Percentiles rank a stretch among this genome's conserved stretches.
Conservation (phyloP, 1,140 invertebrate species). For the Laupala kohalensis region DNA sequence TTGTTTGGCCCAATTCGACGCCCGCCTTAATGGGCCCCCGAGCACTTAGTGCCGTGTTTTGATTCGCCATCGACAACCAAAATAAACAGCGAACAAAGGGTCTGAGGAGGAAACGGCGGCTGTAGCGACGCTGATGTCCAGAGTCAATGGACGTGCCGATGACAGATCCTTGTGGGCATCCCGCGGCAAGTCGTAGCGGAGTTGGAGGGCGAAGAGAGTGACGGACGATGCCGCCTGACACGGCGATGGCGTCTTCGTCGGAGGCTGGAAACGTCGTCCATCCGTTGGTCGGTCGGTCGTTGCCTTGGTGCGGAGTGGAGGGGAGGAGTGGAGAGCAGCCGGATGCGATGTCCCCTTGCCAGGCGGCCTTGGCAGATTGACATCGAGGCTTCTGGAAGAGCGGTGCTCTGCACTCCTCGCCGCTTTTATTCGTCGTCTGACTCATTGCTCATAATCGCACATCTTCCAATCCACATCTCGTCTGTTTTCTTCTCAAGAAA, state of each 20-base stretch:
- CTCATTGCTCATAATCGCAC: no score
- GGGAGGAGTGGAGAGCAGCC: not conserved
- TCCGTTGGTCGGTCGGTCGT: no score
- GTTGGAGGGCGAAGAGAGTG: not conserved
- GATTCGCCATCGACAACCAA: not conserved
- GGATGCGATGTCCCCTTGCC: not conserved
- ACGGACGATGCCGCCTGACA: not conserved
- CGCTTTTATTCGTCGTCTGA: no score
- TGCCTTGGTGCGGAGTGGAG: not conserved
- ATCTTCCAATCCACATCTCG: no score
- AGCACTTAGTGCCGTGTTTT: not conserved
- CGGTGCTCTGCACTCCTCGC: not conserved
- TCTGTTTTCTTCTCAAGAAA: not conserved
- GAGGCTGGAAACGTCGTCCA: no score
- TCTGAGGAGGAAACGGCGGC: no score
- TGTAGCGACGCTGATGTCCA: no score
- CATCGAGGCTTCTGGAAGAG: no score
- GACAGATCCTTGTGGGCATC: not conserved
- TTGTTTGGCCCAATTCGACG: no score
- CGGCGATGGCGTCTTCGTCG: no score
- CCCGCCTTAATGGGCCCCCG: no score
- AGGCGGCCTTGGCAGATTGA: not conserved
- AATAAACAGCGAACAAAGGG: not conserved
- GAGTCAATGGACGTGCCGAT: not conserved
- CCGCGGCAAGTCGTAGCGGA: not conserved